Conservation (phyloP, 2,888 invertebrate genomes). For the Drosophila limbata region DNA sequence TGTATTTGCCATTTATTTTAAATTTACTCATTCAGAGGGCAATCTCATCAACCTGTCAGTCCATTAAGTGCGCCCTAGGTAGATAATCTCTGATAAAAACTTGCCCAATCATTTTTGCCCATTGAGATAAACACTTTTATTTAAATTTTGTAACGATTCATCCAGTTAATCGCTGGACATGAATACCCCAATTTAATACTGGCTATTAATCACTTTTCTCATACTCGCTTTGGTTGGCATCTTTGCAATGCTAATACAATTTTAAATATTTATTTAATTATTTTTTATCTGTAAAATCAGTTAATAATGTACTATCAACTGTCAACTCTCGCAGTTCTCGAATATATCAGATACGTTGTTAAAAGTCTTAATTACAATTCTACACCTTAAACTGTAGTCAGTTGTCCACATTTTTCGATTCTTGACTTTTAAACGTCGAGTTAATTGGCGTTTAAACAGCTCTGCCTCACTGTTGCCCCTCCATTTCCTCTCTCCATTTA, state of each 20-base stretch:
- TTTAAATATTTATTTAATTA: not conserved
- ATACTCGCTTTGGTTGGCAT: not conserved
- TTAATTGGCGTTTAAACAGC: slow-evolving; percentile 26
- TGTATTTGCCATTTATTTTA: not conserved
- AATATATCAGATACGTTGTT: not conserved
- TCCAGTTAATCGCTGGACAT: not conserved
- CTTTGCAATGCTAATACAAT: not conserved
- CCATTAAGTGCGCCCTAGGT: not conserved
- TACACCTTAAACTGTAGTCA: not conserved
- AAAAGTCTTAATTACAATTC: slow-evolving; percentile 30
- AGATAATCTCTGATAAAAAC: not conserved
- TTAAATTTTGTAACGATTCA: not conserved
- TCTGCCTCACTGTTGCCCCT: not conserved
- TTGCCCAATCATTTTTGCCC: not conserved
- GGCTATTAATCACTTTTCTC: not conserved
- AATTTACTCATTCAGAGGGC: not conserved
- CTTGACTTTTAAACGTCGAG: slow-evolving; percentile 12
- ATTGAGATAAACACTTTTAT: not conserved
- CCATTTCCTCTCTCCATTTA: not conserved
- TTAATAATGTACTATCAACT: slow-evolving; percentile 21
- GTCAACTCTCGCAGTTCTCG: slow-evolving; percentile 18
- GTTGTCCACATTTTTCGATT: slow-evolving; percentile 7
- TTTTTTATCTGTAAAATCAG: slow-evolving; percentile 3
- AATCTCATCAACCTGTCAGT: not conserved
- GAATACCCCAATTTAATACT: not conserved